phyloP scores from a whole-genome alignment of 2,888 invertebrate genomes.

The Cosmopolites sordidus region DNA sequence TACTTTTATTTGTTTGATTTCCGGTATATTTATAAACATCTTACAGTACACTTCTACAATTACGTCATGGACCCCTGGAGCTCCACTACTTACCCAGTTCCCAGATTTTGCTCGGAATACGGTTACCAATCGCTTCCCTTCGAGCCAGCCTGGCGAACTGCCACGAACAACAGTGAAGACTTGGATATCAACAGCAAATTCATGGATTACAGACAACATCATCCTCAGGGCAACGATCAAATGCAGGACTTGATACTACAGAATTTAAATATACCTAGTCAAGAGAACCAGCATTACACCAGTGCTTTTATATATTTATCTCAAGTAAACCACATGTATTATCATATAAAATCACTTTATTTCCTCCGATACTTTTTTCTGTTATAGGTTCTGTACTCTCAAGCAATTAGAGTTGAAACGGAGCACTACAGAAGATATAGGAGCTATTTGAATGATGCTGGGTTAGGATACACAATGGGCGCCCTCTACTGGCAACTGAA shows the following conservation, averaged over 20 bases:
- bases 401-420: constrained; percentile 79
- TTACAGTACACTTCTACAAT: constrained; percentile 81
- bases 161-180: constrained; percentile 52
- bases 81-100: constrained; percentile 67
- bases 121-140: constrained; percentile 90
- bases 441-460: constrained; percentile 48
- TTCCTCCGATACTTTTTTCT: background rate
- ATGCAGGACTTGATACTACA: constrained; percentile 59
- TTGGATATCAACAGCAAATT: constrained; percentile 56
- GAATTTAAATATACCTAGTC: constrained; percentile 58
- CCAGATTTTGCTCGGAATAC: constrained; percentile 93
- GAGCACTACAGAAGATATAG: constrained; percentile 62
- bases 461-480: constrained; percentile 83
- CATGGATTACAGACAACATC: constrained; percentile 81
- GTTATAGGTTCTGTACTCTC: constrained; percentile 69
- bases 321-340: constrained; percentile 59
- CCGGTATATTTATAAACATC: background rate
- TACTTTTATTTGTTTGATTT: background rate
- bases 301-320: constrained; percentile 74
- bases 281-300: constrained; percentile 55
- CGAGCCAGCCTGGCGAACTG: constrained; percentile 60
- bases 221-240: constrained; percentile 64
- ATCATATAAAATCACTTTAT: background rate
- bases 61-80: constrained; percentile 80
- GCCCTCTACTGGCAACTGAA: constrained; percentile 98